Base-by-base conservation (phyloP, 2,888 invertebrate genomes). In the Antheraea assamensis region DNA sequence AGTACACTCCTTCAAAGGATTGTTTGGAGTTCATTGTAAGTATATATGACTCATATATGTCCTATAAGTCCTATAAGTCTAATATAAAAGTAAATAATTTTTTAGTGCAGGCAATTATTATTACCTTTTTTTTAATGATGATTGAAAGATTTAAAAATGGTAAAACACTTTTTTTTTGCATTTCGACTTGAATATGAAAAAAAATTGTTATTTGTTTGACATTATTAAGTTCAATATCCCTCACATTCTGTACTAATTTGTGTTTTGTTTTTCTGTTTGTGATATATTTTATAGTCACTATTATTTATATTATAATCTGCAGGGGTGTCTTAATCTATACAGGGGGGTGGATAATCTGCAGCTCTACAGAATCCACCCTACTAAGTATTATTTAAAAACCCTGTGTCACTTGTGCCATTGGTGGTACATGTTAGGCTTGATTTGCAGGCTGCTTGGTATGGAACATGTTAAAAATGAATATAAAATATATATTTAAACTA, bases 1-100 rank as follows among this genome's bases (percentile, higher is more conserved):
- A 68, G 31, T 35, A 68, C 68, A 68, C 68, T 35, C 30, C 30
- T 31, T 35, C 68, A 35, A 68, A 64, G 61, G 30, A 64, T 4
- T 30, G 30, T 64, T 64, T 64, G 61, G 61, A 64, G 30, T 47
- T 47, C 27, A 71, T 71, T 71, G 71, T 71, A 58, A 71, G 30
- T 35, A 71, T 71, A 24, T 52, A 21, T 64, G 61, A 64, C 30
- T 27, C 61, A 64, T 27, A 30, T 64, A 13, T n/a, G 58, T 58
- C 24, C 24, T 58, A 1, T 52, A 52, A 17, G 17, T 10, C 24
- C 19, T 55, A 21, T 10, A 24, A 58, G n/a, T 58, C 24, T 3
- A 58, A 24, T 58, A 13, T 58, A 24, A n/a, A 13, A 3, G 2
- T 42, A 7, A 58, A 58, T 13, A 2, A 58, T 58, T 24, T n/a